Conservation (phyloP, 2,113 vertebrate genomes). For the Cygnus buccinator region DNA sequence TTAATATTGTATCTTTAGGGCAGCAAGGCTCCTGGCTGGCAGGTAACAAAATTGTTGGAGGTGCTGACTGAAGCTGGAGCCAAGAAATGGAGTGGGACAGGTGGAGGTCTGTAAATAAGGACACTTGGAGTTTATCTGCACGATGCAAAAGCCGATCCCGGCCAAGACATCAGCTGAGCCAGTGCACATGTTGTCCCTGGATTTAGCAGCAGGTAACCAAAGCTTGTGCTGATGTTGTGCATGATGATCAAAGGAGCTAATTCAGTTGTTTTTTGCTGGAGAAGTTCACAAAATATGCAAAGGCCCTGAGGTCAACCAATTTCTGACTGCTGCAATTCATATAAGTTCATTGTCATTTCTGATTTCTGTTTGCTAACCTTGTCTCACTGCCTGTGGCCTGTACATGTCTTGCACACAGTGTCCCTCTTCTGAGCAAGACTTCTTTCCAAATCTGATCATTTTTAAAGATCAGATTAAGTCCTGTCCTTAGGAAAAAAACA, state of each 20-base stretch:
- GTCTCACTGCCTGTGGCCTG: rapidly evolving
- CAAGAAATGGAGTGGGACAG: neutral
- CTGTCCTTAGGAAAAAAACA: neutral
- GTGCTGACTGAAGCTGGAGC: neutral
- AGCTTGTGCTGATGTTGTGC: neutral
- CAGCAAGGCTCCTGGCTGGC: neutral
- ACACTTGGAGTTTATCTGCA: neutral
- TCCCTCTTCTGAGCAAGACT: neutral
- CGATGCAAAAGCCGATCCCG: rapidly evolving
- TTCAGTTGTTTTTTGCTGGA: neutral
- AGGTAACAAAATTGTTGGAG: neutral
- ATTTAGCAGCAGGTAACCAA: rapidly evolving
- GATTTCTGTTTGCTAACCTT: rapidly evolving
- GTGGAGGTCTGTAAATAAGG: conserved; percentile 31
- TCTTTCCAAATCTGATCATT: neutral
- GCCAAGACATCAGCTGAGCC: neutral
- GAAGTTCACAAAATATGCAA: neutral
- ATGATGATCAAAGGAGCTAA: neutral
- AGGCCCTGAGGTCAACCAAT: rapidly evolving
- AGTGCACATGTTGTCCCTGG: neutral
- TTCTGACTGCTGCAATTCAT: neutral
- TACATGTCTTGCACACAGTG: rapidly evolving
- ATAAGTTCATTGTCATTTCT: rapidly evolving
- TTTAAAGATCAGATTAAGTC: neutral
- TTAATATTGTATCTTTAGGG: neutral